Base-by-base conservation (phyloP, 1,140 invertebrate species). In the Ctenoplectra terminalis region DNA sequence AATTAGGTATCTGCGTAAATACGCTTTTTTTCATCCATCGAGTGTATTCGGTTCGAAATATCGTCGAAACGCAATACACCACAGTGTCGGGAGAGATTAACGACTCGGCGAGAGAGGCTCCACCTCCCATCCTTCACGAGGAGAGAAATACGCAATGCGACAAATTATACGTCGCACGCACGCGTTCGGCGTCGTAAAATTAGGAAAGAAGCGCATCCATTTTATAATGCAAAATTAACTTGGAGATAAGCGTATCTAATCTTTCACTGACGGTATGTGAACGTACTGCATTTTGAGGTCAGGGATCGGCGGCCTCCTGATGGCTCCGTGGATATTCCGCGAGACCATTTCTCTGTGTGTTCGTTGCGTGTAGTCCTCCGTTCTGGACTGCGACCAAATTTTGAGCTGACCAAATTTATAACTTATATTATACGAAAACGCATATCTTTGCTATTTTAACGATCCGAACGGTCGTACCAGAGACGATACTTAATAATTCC, bases 261-360 rank as follows among this genome's bases (percentile, higher is more conserved):
- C 56, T 61, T 50, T 72, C 77, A 50, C 34, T 23, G 31, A 37
- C 5, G 58, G 50, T 79, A 72, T 72, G 67, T 15, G 66, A 61
- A 72, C 67, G 77, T 20, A 8, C 13, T 71, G 69, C 77, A 79
- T 60, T 79, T 72, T 79, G 77, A 52, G 77, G 77, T 72, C 77
- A 79, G 54, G 37, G 77, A 72, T 79, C 67, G 67, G 40, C 77
- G 76, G 54, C 66, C 40, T 50, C 64, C 63, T 58, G 69, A 79
- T 79, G 58, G 46, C 77, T 79, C 29, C 46, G n/a, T 20, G 75
- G 31, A 69, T 70, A 71, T 60, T 71, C 40, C 31, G 40, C 75
- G 29, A 60, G n/a, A 60, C 20, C 34, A 26, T 64, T 60, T 63
- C 46, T 20, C 26, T 37, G 2, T 31, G 29, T 1, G 11, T 48